Evolutionary conservation across 2,797 vertebrate species (phyloP).

Genomic region (Melanotaenia trifasciata): DNA sequence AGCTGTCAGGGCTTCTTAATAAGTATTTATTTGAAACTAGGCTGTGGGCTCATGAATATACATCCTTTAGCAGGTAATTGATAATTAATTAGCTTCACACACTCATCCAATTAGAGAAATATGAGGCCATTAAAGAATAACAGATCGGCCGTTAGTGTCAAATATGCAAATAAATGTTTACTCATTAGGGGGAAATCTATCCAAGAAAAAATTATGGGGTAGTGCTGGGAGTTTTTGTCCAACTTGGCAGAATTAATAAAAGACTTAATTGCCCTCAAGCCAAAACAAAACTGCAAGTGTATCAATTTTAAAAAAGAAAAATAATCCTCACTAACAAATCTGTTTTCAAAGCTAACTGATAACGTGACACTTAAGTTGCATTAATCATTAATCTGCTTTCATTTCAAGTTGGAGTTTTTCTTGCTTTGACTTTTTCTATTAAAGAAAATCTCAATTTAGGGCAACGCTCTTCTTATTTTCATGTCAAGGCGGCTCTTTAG

Average conservation of each 20-base stretch:
- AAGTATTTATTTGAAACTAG: constrained; percentile 75
- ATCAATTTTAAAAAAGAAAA: not conserved
- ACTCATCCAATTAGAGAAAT: constrained; percentile 75
- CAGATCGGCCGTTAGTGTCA: constrained; percentile 69
- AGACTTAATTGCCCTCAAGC: constrained; percentile 22
- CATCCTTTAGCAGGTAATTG: constrained; percentile 78
- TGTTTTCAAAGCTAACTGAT: constrained; percentile 20
- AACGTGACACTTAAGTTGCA: constrained; percentile 1
- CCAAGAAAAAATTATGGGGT: constrained; percentile 44
- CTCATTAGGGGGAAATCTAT: constrained; percentile 51
- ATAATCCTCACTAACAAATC: not conserved
- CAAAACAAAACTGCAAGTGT: constrained; percentile 19
- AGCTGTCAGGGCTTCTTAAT: constrained; percentile 66
- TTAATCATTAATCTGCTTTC: constrained; percentile 33
- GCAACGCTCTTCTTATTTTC: not conserved
- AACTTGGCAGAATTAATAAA: constrained; percentile 42
- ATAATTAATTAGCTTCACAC: constrained; percentile 78
- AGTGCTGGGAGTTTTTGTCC: constrained; percentile 48
- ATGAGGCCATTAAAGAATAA: constrained; percentile 73
- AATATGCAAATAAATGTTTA: constrained; percentile 74
- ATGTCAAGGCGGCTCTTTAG: constrained; percentile 4
- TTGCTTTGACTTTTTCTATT: constrained; percentile 3
- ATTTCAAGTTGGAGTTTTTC: constrained; percentile 4
- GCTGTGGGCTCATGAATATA: constrained; percentile 70
- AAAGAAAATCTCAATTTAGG: constrained; percentile 22